Conservation (phyloP, 2,888 invertebrate species). For the Parnassius glacialis region DNA sequence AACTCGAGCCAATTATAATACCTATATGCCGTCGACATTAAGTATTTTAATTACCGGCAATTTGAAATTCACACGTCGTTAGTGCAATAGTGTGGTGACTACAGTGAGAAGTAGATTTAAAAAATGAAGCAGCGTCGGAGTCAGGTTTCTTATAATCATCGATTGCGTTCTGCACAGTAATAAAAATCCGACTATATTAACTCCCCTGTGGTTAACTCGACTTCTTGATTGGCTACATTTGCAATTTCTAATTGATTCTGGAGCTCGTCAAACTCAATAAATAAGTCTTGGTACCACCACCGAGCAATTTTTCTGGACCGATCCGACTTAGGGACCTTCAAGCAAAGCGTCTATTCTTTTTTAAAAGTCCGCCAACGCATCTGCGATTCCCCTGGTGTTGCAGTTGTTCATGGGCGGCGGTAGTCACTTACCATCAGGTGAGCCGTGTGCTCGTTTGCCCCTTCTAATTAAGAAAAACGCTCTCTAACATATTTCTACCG, state of each 20-base stretch:
- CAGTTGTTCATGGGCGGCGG: no score
- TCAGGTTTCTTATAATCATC: neutral
- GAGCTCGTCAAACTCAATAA: slow-evolving; percentile 5
- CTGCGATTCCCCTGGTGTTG: no score
- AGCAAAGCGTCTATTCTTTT: no score
- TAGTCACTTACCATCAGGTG: no score
- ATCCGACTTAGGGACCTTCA: no score
- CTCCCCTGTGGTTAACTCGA: neutral
- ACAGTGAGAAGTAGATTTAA: neutral
- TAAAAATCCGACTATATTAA: neutral
- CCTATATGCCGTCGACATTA: neutral
- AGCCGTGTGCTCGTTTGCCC: no score
- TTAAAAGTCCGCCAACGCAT: no score
- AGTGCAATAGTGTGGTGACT: neutral
- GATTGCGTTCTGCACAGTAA: neutral
- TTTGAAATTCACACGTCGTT: neutral
- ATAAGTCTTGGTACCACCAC: neutral
- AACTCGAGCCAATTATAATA: slow-evolving; percentile 1
- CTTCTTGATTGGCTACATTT: neutral
- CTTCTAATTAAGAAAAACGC: no score
- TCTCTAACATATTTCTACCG: no score
- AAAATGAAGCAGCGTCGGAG: neutral
- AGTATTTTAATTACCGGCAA: neutral
- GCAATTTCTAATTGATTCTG: slow-evolving; percentile 2
- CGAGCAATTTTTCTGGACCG: no score